These are phyloP conservation scores for Ctenochaetus hawaiiensis DNA, from an alignment of 2,797 vertebrate genomes.

Conservation along the genomic window DNA sequence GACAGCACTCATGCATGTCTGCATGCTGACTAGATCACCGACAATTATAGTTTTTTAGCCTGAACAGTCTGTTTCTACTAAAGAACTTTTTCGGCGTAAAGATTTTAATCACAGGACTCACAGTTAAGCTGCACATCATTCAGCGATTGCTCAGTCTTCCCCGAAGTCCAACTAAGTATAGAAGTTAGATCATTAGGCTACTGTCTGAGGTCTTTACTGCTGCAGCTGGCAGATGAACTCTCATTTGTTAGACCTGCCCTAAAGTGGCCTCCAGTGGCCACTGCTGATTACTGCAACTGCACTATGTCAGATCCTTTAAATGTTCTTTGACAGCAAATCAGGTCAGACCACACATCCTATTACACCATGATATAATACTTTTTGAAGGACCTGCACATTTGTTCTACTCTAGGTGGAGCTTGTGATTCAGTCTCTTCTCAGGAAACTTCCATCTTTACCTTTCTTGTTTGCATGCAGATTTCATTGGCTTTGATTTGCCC, in stretches of 20 bases:
- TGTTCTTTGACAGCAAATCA: background rate
- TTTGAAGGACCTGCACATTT: background rate
- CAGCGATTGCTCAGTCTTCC: slow-evolving; percentile 24
- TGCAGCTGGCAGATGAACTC: slow-evolving; percentile 32
- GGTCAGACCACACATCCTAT: background rate
- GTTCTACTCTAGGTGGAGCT: too few species aligned
- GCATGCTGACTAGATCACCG: background rate
- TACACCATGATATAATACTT: too few species aligned
- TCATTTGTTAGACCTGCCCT: background rate
- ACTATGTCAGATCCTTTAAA: background rate
- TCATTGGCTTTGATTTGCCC: background rate
- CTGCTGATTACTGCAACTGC: slow-evolving; percentile 1
- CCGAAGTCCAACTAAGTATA: slow-evolving; percentile 34
- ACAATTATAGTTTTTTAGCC: slow-evolving; percentile 9
- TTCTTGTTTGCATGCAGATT: background rate
- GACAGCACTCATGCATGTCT: background rate
- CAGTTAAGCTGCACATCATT: slow-evolving; percentile 40
- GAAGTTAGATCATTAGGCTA: slow-evolving; percentile 10
- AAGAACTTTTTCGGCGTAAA: slow-evolving; percentile 14
- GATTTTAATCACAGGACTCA: slow-evolving; percentile 21
- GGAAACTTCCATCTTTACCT: background rate
- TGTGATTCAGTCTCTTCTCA: background rate
- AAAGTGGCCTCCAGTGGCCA: slow-evolving; percentile 50
- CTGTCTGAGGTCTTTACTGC: slow-evolving; percentile 8
- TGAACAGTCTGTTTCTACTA: slow-evolving; percentile 22